Percentiles rank a stretch among this genome's conserved stretches.
These are phyloP conservation scores for Pogonophryne albipinna DNA, from an alignment of 2,797 vertebrate genomes.

Conservation along the genomic window DNA sequence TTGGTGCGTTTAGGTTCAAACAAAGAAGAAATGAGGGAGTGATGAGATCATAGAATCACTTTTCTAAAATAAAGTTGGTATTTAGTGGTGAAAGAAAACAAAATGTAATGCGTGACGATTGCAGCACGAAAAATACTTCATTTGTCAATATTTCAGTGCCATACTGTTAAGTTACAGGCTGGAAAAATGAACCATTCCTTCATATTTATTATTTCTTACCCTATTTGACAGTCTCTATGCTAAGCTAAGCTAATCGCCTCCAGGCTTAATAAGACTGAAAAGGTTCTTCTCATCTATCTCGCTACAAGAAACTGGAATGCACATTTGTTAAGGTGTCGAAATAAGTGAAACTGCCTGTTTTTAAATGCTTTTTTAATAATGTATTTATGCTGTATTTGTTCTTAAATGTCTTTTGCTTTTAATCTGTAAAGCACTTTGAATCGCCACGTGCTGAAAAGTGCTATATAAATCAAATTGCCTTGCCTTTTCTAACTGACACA, in stretches of 20 bases:
- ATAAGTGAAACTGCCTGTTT: background rate
- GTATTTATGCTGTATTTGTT: too few species aligned
- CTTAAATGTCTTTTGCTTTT: too few species aligned
- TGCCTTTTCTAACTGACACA: background rate
- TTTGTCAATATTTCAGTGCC: too few species aligned
- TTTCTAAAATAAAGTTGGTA: background rate
- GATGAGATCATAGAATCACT: constrained; percentile 12
- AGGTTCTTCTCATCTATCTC: background rate
- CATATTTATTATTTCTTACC: too few species aligned
- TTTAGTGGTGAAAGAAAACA: constrained; percentile 16
- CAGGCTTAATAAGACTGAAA: background rate
- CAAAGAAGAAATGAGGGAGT: constrained; percentile 4
- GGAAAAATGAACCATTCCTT: too few species aligned
- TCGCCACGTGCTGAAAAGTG: too few species aligned
- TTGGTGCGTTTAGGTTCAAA: constrained; percentile 38
- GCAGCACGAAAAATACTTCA: too few species aligned
- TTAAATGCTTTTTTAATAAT: too few species aligned
- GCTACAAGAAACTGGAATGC: background rate
- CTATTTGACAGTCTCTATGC: background rate
- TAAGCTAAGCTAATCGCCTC: constrained; percentile 8
- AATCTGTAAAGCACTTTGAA: too few species aligned
- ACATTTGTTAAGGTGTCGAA: background rate
- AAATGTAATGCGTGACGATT: background rate
- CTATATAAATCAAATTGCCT: too few species aligned
- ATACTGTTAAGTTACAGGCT: background rate